Conservation (phyloP, 2,113 vertebrate genomes). For the Oceanites oceanicus region DNA sequence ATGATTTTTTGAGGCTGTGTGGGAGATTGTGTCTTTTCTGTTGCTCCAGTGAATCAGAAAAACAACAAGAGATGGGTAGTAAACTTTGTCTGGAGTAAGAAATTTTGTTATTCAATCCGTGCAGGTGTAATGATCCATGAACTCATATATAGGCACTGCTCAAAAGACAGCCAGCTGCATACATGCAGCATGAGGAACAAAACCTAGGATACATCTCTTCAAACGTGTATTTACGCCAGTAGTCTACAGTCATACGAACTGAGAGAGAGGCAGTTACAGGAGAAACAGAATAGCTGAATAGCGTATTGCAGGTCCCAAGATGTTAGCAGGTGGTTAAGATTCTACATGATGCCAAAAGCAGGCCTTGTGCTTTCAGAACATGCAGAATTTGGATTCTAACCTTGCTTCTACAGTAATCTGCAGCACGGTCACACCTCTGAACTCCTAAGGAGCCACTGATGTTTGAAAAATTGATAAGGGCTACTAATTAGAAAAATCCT, state of each 20-base stretch:
- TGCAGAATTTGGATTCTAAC: not conserved
- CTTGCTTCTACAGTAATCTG: not conserved
- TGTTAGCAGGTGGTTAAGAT: not conserved
- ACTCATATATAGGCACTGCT: not conserved
- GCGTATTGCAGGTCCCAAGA: not conserved
- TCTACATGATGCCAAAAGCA: not conserved
- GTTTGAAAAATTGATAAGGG: not conserved
- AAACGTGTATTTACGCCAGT: accelerated
- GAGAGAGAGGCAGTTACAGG: not conserved
- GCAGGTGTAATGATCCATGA: not conserved
- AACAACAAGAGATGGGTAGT: not conserved
- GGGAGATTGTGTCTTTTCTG: not conserved
- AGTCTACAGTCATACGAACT: not conserved
- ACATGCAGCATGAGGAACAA: not conserved
- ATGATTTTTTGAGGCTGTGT: not conserved
- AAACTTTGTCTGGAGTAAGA: not conserved
- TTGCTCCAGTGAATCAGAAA: not conserved
- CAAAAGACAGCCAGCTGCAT: not conserved
- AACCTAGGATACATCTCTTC: not conserved
- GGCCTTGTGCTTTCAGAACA: not conserved
- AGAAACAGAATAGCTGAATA: not conserved
- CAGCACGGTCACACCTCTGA: not conserved
- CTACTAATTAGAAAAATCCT: not conserved
- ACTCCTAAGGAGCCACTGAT: not conserved
- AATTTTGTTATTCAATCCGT: not conserved